Evolutionary conservation across 2,797 vertebrate species (phyloP).

Genomic region (Halcyon badia): DNA sequence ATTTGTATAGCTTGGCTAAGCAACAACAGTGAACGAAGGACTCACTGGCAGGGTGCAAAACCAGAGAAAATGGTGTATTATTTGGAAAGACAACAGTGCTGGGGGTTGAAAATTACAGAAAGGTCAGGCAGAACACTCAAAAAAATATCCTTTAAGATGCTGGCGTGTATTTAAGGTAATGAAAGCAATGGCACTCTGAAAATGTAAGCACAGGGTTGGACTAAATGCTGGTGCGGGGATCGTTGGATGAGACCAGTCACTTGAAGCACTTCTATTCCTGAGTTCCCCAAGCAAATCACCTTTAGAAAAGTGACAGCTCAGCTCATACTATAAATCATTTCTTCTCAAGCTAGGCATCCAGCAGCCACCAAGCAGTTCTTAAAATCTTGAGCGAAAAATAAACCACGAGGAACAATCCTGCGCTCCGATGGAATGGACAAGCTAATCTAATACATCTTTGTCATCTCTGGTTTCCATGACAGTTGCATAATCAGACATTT

Average conservation of each 20-base stretch:
- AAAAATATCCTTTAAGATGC: not conserved
- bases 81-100: conserved; percentile 9
- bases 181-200: not conserved
- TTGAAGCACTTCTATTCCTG: not conserved
- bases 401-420: conserved; percentile 16
- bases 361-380: not conserved
- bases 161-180: not conserved
- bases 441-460: conserved; percentile 46
- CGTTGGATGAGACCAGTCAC: fast-evolving
- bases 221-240: not conserved
- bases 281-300: conserved; percentile 21
- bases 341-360: not conserved
- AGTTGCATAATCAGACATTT: conserved; percentile 73
- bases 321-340: not conserved
- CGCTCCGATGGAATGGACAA: not conserved
- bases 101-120: not conserved
- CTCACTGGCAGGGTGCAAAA: not conserved
- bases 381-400: conserved; percentile 34
- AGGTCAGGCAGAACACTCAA: not conserved
- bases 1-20: conserved; percentile 44
- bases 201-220: not conserved
- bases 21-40: not conserved
- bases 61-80: not conserved
- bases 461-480: conserved; percentile 72
- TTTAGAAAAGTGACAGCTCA: conserved; percentile 11